These are phyloP conservation scores for Malurus splendens DNA, from an alignment of 2,797 vertebrate species.

Conservation along the genomic window DNA sequence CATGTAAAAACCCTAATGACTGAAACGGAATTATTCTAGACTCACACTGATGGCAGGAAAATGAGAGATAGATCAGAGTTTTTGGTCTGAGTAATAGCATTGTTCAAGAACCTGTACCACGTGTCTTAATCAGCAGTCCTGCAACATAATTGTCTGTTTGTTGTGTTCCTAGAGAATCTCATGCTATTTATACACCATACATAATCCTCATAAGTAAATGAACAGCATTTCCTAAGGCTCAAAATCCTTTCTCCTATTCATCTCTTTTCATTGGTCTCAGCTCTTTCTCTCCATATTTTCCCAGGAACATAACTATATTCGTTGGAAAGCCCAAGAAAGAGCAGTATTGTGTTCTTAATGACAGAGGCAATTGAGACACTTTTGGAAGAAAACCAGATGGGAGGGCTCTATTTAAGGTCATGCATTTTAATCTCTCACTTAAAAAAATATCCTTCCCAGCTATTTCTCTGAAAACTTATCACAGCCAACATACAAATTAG, in stretches of 20 bases:
- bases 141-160: not conserved
- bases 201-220: conserved; percentile 40
- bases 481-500: conserved; percentile 33
- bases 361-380: conserved; percentile 58
- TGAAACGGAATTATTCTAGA: conserved; percentile 10
- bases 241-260: conserved; percentile 48
- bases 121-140: not conserved
- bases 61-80: conserved; percentile 7
- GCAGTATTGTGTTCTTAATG: conserved; percentile 59
- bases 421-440: conserved; percentile 62
- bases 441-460: conserved; percentile 33
- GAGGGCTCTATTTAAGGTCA: conserved; percentile 52
- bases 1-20: conserved; percentile 4
- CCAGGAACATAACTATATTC: conserved; percentile 56
- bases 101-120: not conserved
- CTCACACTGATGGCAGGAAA: not conserved
- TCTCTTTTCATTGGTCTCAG: conserved; percentile 10
- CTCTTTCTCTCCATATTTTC: conserved; percentile 59
- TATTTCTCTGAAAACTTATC: conserved; percentile 50
- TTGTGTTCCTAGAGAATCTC: conserved; percentile 33
- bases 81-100: not conserved
- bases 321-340: conserved; percentile 60
- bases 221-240: conserved; percentile 26
- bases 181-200: conserved; percentile 13
- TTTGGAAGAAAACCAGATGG: conserved; percentile 61